Evolutionary conservation across 2,888 invertebrate genomes (phyloP).

Genomic region (Lysandra coridon): DNA sequence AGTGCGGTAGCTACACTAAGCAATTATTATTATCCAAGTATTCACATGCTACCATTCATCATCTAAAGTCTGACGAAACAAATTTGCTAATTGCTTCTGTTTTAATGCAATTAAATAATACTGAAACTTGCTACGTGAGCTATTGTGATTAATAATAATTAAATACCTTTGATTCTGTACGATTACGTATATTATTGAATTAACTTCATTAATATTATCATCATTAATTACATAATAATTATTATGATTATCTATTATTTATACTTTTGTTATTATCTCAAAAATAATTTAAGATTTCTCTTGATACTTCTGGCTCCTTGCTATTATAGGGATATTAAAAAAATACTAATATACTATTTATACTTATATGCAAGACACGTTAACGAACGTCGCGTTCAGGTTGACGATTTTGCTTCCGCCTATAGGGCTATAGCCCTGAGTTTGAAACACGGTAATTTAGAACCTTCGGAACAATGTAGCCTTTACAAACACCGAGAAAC

Average conservation of each 20-base stretch:
- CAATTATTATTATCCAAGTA: background rate
- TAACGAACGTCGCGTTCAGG: background rate
- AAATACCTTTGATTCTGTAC: background rate
- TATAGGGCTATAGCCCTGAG: background rate
- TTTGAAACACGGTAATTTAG: background rate
- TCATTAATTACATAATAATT: background rate
- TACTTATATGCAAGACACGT: background rate
- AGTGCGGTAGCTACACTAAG: background rate
- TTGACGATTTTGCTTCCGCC: background rate
- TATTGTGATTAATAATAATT: background rate
- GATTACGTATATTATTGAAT: background rate
- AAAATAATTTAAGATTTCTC: background rate
- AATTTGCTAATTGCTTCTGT: slow-evolving; percentile 1
- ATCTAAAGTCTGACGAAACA: background rate
- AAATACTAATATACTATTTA: background rate
- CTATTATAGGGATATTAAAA: background rate
- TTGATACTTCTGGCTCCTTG: background rate
- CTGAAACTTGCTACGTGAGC: background rate
- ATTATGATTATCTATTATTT: background rate
- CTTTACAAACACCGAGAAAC: background rate
- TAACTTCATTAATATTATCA: background rate
- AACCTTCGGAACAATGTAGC: background rate
- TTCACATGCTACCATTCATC: background rate
- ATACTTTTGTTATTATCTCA: background rate
- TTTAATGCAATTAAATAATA: background rate